Evolutionary conservation across 2,888 invertebrate species (phyloP), one percentile per base, ranked within the genome.

Genomic region (Invenusta paracnida): DNA sequence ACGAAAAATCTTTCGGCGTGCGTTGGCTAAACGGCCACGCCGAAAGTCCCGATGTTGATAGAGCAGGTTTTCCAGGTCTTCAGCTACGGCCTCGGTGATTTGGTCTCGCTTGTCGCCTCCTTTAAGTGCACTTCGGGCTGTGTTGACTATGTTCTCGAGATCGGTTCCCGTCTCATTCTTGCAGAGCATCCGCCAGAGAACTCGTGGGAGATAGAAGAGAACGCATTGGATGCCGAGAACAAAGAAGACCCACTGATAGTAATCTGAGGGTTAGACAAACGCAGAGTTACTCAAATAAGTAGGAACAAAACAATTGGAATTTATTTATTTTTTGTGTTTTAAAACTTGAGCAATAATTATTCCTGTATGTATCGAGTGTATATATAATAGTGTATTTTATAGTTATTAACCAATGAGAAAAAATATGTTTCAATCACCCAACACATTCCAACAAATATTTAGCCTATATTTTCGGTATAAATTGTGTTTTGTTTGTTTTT

Each of bases 21-120:
- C 2, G 27, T 17, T 66, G 25, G 86, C 86, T n/a, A 5, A 2
- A 17, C 66, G 11, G 1, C 66, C 48, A 1, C 29, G 5, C 5
- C 85, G 25, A 25, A 25, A 11, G 48, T 86, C 85, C 2, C 86
- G 83, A 28, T 82, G 82, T 82, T 82, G 82, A 28, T 25, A 82
- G 1, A 82, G 27, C 82, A 82, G 2, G 31, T 82, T 28, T 23
- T 27, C 82, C 1, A 82, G 27, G 25, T 73, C 73, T 82, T 82
- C 82, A 29, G 29, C 82, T 13, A 82, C 23, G 17, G 27, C 23
- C 5, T 82, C 27, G 1, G 27, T 5, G 5, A 82, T 28, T 28
- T 82, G 2, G 29, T 82, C 82, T 5, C 73, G 73, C 2, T 73
- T 23, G 5, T 73, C 27, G 17, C 5, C 17, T 13, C 23, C 73